These are phyloP conservation scores for Jaculus jaculus DNA, from an alignment of 2,113 vertebrate genomes.

Conservation along the genomic window DNA sequence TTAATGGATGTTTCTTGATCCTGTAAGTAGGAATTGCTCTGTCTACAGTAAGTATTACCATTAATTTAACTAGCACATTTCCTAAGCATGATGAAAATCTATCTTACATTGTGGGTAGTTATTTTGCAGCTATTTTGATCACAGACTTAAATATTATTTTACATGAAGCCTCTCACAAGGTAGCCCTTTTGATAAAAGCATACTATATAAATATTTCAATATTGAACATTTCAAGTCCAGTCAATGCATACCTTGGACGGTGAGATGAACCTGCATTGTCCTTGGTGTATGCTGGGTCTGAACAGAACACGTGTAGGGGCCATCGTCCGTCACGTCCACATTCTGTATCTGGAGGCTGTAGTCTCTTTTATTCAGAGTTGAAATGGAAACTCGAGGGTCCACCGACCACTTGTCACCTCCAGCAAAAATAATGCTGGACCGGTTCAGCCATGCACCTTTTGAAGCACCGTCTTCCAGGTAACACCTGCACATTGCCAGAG, in stretches of 20 bases:
- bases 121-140: neutral
- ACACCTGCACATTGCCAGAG: conserved; percentile 87
- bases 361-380: conserved; percentile 92
- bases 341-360: conserved; percentile 99
- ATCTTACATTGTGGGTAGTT: neutral
- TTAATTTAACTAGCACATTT: conserved; percentile 27
- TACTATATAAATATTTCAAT: neutral
- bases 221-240: neutral
- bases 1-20: conserved; percentile 9
- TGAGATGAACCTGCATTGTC: conserved; percentile 96
- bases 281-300: conserved; percentile 95
- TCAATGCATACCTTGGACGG: conserved; percentile 91
- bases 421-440: conserved; percentile 98
- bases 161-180: accelerated
- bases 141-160: neutral
- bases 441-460: conserved; percentile 99
- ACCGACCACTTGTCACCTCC: conserved; percentile 98
- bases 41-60: neutral
- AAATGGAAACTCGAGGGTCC: conserved; percentile 97
- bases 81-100: neutral
- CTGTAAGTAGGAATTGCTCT: neutral
- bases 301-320: conserved; percentile 96
- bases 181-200: neutral
- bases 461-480: conserved; percentile 97
- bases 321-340: conserved; percentile 96